These are phyloP conservation scores for Pyralis farinalis DNA, from an alignment of 2,888 invertebrate species.

Conservation along the genomic window DNA sequence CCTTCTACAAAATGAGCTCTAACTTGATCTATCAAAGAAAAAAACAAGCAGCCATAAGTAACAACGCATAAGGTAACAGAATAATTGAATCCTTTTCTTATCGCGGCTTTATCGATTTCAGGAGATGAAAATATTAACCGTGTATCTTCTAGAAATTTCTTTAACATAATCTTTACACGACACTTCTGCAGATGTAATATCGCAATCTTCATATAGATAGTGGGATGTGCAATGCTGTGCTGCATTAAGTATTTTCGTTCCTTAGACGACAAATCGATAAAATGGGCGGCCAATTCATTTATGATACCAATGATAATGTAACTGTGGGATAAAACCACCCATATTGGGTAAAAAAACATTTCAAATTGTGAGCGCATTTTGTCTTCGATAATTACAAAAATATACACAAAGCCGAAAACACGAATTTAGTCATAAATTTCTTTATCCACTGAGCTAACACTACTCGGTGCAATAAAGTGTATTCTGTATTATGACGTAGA, in stretches of 20 bases:
- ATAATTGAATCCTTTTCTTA: conserved; percentile 29
- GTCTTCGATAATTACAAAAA: conserved; percentile 47
- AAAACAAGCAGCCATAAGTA: conserved; percentile 27
- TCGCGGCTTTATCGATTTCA: conserved; percentile 32
- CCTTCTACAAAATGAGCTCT: conserved; percentile 37
- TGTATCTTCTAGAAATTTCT: conserved; percentile 40
- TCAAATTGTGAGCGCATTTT: conserved; percentile 14
- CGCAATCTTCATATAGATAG: conserved; percentile 36
- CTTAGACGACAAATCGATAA: conserved; percentile 33
- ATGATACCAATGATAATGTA: conserved; percentile 21
- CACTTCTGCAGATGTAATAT: conserved; percentile 32
- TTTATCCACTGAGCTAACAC: no score
- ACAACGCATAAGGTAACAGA: conserved; percentile 18
- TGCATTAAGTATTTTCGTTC: conserved; percentile 42
- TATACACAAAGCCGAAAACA: no score
- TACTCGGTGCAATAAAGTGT: no score
- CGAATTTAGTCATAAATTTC: no score
- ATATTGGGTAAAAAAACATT: conserved; percentile 29
- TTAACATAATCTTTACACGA: conserved; percentile 31
- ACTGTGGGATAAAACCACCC: conserved; percentile 31
- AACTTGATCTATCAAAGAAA: conserved; percentile 30
- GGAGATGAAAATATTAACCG: conserved; percentile 23
- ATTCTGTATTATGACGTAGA: no score
- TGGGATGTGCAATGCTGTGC: conserved; percentile 38
- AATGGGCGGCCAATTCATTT: conserved; percentile 34